These are phyloP conservation scores for Channa maculata DNA, from an alignment of 2,113 vertebrate genomes.

Conservation along the genomic window DNA sequence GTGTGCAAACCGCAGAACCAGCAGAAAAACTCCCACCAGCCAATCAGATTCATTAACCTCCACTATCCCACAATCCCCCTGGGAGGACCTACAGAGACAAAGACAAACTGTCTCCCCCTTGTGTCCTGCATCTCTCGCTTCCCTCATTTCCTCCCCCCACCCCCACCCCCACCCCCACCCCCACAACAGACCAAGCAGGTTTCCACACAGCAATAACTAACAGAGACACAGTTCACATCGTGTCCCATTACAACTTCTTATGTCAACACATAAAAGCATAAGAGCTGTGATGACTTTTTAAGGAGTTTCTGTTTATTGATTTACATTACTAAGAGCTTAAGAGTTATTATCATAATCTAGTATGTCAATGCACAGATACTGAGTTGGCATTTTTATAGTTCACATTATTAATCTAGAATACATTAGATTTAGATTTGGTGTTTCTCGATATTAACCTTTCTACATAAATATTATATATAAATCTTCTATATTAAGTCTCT, in stretches of 20 bases:
- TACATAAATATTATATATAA: too few species aligned
- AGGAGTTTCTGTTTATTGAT: not conserved
- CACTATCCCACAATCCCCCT: constrained; percentile 76
- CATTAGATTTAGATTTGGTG: too few species aligned
- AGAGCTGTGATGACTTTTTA: not conserved
- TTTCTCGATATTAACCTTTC: too few species aligned
- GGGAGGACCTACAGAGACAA: constrained; percentile 77
- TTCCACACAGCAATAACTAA: constrained; percentile 29
- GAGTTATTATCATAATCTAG: too few species aligned
- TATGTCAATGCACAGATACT: too few species aligned
- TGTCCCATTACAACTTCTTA: not conserved
- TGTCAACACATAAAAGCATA: not conserved
- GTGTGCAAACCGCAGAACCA: constrained; percentile 80
- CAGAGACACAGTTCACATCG: constrained; percentile 25
- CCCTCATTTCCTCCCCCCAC: constrained; percentile 27
- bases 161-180: constrained; percentile 39
- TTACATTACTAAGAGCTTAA: not conserved
- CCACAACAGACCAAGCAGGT: constrained; percentile 12
- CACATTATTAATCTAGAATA: too few species aligned
- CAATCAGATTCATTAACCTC: constrained; percentile 85
- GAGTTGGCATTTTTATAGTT: too few species aligned
- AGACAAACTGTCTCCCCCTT: constrained; percentile 80
- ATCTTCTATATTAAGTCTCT: too few species aligned
- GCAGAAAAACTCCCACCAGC: constrained; percentile 79
- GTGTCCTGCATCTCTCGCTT: constrained; percentile 65